Evolutionary conservation across 2,797 vertebrate genomes (phyloP).

Genomic region (Microtus californicus): DNA sequence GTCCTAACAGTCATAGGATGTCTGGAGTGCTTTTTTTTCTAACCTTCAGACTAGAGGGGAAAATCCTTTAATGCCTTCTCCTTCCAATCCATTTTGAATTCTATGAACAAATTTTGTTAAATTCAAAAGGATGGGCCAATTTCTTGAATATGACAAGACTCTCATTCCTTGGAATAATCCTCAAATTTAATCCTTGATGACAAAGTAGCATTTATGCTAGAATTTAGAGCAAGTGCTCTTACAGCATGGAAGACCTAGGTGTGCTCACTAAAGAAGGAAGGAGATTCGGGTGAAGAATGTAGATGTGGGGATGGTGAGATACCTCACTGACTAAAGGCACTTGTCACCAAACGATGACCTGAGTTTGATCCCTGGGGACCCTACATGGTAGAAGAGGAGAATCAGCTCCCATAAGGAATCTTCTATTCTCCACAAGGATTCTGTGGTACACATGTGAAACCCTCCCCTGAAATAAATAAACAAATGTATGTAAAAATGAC

Average conservation of each 20-base stretch:
- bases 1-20: not conserved
- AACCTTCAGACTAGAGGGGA: not conserved
- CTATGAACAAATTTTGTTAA: not conserved
- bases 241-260: not conserved
- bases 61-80: not conserved
- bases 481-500: not conserved
- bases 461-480: not conserved
- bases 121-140: not conserved
- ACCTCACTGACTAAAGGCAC: not conserved
- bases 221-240: not conserved
- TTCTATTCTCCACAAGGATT: not conserved
- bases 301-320: not conserved
- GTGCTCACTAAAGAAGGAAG: not conserved
- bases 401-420: not conserved
- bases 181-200: not conserved
- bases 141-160: not conserved
- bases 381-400: not conserved
- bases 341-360: not conserved
- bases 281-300: not conserved
- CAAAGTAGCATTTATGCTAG: not conserved
- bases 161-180: not conserved
- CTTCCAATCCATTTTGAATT: not conserved
- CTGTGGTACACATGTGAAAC: not conserved
- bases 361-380: not conserved
- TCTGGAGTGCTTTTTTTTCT: not conserved